Percentiles rank a stretch among this genome's conserved stretches.
These are phyloP conservation scores for Aleiodes leptofemur DNA, from an alignment of 2,888 invertebrate genomes.

Conservation along the genomic window DNA sequence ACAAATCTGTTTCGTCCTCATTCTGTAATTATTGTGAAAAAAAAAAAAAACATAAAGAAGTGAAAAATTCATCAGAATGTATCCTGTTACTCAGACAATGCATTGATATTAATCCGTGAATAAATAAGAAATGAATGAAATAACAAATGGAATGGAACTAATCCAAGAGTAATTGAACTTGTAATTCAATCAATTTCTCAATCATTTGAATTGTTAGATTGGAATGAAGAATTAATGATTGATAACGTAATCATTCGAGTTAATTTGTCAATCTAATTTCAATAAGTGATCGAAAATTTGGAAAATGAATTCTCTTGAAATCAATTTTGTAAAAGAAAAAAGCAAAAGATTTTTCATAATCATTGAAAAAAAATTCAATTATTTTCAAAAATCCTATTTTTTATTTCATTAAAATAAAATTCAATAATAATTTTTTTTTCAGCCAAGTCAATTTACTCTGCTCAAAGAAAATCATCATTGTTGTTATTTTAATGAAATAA, in stretches of 20 bases:
- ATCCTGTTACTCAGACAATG: constrained; percentile 16
- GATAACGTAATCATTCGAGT: neutral
- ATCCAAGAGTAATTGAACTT: constrained; percentile 11
- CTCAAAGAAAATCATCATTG: no score
- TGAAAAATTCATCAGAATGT: constrained; percentile 10
- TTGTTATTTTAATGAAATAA: no score
- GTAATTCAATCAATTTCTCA: constrained; percentile 33
- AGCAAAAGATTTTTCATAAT: no score
- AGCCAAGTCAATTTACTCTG: no score
- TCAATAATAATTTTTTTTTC: no score
- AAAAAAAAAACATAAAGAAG: neutral
- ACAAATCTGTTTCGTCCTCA: constrained; percentile 20
- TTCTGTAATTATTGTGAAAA: neutral
- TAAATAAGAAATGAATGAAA: neutral
- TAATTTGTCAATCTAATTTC: neutral
- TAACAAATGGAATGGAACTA: constrained; percentile 28
- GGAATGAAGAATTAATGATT: constrained; percentile 3
- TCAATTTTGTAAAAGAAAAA: no score
- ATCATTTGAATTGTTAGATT: constrained; percentile 9
- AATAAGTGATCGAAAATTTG: no score
- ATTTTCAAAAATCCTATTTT: no score
- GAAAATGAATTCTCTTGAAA: no score
- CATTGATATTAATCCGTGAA: neutral
- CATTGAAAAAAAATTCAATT: no score
- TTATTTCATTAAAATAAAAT: no score